Evolutionary conservation across 35 echinoderm and acorn worm species (phyloP).

Genomic region (Strongylocentrotus purpuratus): DNA sequence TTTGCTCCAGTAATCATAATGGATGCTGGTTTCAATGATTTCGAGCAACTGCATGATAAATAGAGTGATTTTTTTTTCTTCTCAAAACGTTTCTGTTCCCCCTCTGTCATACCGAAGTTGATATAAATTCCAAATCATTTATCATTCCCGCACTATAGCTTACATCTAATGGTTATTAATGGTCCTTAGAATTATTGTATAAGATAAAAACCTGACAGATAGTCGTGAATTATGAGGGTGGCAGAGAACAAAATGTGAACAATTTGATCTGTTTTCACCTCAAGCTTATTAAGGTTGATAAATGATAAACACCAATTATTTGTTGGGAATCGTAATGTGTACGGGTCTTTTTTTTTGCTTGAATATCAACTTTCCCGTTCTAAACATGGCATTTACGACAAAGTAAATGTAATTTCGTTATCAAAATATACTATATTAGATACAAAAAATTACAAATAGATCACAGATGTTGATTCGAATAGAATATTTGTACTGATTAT

Average conservation of each 20-base stretch:
- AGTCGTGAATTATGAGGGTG: not conserved
- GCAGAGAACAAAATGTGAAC: not conserved
- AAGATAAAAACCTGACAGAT: not conserved
- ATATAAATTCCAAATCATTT: not conserved
- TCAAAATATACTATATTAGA: too few species aligned
- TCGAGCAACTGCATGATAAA: not conserved
- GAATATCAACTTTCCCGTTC: too few species aligned
- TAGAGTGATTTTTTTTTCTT: not conserved
- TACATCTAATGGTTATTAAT: slow-evolving; percentile 4
- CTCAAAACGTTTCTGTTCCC: not conserved
- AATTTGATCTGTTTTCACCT: not conserved
- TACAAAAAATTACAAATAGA: too few species aligned
- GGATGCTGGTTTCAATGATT: not conserved
- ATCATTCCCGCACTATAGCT: not conserved
- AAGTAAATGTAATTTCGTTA: too few species aligned
- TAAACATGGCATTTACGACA: too few species aligned
- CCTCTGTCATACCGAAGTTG: not conserved
- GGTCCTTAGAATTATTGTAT: not conserved
- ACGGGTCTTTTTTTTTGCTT: too few species aligned
- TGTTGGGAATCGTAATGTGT: too few species aligned
- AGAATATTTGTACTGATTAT: too few species aligned
- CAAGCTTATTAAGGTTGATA: not conserved
- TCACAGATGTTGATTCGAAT: too few species aligned
- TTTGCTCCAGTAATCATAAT: too few species aligned
- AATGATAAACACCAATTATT: not conserved